Evolutionary conservation across 2,888 invertebrate genomes (phyloP).

Genomic region (Cyaniris semiargus): DNA sequence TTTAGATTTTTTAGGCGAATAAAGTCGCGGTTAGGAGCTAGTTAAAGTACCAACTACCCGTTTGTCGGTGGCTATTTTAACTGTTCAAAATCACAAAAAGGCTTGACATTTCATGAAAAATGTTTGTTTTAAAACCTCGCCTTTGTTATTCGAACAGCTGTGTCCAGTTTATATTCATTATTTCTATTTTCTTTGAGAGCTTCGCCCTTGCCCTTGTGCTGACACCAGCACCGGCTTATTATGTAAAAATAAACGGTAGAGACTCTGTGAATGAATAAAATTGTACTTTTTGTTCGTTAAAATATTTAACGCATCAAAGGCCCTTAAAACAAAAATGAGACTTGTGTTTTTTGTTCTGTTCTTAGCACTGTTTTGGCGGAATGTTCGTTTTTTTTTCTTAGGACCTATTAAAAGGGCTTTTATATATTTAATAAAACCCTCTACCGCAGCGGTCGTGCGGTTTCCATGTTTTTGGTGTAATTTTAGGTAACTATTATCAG

Average conservation of each 20-base stretch:
- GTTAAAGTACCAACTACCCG: background rate
- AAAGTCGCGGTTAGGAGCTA: background rate
- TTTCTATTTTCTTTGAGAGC: background rate
- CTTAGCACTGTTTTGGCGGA: too few species aligned
- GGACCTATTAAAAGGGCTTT: too few species aligned
- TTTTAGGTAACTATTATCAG: too few species aligned
- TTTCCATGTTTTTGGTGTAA: too few species aligned
- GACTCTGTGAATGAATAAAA: background rate
- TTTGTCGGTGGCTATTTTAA: background rate
- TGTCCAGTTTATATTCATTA: background rate
- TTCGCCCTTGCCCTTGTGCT: background rate
- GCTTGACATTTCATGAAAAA: background rate
- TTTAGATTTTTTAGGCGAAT: background rate
- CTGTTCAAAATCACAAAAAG: background rate
- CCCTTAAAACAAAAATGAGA: too few species aligned
- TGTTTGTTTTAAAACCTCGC: background rate
- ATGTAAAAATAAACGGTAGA: background rate
- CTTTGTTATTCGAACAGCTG: background rate
- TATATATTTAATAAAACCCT: too few species aligned
- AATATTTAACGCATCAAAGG: background rate
- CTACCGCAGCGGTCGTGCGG: too few species aligned
- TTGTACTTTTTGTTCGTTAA: slow-evolving; percentile 4
- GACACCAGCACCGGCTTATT: background rate
- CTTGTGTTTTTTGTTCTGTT: too few species aligned
- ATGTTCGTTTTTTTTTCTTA: too few species aligned